Base-by-base conservation (phyloP, 2,888 invertebrate genomes). In the Heliothis peltigera region DNA sequence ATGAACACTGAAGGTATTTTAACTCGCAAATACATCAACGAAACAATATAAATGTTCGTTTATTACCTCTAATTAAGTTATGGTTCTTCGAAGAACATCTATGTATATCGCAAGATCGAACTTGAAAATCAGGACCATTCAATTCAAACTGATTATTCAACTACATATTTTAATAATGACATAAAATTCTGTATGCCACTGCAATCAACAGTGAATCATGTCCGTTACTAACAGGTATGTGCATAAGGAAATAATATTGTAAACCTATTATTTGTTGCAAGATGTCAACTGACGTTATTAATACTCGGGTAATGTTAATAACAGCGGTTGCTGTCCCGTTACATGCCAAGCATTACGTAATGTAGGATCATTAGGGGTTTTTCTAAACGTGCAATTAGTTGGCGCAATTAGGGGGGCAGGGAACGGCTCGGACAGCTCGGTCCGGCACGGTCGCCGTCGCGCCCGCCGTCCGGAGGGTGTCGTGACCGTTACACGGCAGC, bases 381-480 rank as follows among this genome's bases (percentile, higher is more conserved):
- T 85, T 86, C 80, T 84, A 81, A 81, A 79, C 71, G 79, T 74
- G 81, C 80, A 87, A 87, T 87, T 85, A 83, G 74, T 77, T 67
- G 56, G 68, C 60, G 76, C 78, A 77, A 83, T 88, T 83, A 86
- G 81, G 85, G 87, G 84, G 39, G 39, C 39, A 39, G 39, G 28
- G 22, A 15, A 15, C 25, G 39, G 21, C 59, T n/a, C 19, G 21
- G 82, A 47, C 57, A 51, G 56, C 59, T 49, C 56, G 61, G 44
- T 51, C 28, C 47, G 39, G 35, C 17, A 17, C 43, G 58, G 35
- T 44, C 28, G 46, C 35, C 35, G 35, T 67, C 74, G 65, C 68
- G 39, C 32, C 32, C 73, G 67, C 63, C 74, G 70, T 81, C 84
- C 80, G 77, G 71, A 78, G 80, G 81, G 80, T 80, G 76, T 75